These are phyloP conservation scores for Rotaria macrura DNA, from an alignment of 2,888 invertebrate species.

Conservation along the genomic window DNA sequence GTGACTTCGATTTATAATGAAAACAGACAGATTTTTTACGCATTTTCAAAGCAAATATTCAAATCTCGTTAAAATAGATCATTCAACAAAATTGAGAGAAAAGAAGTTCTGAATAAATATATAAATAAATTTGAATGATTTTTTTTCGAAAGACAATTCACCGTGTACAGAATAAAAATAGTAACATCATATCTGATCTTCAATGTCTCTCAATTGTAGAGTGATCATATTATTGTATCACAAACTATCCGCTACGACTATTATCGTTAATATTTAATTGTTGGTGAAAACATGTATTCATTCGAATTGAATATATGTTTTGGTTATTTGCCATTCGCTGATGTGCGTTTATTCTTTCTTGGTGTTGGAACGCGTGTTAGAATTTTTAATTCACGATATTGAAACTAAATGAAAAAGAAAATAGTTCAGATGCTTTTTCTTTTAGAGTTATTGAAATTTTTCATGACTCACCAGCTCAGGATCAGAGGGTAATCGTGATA, in stretches of 20 bases:
- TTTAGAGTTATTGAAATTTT: background rate
- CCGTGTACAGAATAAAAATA: background rate
- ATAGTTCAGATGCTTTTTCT: background rate
- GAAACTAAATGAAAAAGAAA: background rate
- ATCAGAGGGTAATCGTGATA: conserved; percentile 86
- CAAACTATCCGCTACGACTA: background rate
- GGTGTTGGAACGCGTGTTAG: background rate
- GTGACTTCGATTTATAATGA: too few relatives aligned
- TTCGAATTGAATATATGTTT: background rate
- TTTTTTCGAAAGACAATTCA: background rate
- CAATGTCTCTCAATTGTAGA: background rate
- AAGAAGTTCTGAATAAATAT: too few relatives aligned
- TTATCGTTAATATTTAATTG: background rate
- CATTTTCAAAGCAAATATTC: too few relatives aligned
- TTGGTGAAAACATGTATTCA: background rate
- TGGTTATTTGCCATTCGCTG: background rate
- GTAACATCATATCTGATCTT: background rate
- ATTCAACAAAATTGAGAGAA: too few relatives aligned
- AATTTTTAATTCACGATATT: conserved; percentile 6
- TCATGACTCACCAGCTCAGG: conserved; percentile 66
- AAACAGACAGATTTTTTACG: too few relatives aligned
- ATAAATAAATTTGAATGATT: background rate
- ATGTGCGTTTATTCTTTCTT: background rate
- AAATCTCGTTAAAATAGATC: too few relatives aligned
- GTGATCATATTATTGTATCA: background rate